These are phyloP conservation scores for Phymastichus coffea DNA, from an alignment of 1,140 invertebrate species.

Conservation along the genomic window DNA sequence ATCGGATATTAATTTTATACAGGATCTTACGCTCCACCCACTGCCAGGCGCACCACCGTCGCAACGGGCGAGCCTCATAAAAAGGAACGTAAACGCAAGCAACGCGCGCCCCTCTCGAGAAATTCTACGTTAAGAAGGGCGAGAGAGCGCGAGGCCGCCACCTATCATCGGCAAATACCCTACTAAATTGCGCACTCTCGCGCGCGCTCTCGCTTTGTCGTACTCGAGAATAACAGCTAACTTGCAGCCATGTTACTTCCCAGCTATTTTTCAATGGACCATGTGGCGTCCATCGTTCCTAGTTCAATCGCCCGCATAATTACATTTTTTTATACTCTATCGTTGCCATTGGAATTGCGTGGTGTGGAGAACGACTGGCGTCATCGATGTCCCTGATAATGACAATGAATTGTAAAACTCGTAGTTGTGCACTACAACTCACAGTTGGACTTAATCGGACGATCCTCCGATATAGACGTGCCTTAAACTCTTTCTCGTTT, in stretches of 20 bases:
- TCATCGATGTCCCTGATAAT: no score
- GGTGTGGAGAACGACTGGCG: no score
- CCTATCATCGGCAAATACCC: conserved; percentile 22
- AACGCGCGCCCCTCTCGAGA: neutral
- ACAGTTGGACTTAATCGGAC: no score
- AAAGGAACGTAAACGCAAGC: conserved; percentile 21
- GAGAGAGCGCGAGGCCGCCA: neutral
- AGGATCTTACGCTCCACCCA: conserved; percentile 37
- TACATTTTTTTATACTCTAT: no score
- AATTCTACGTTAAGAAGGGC: neutral
- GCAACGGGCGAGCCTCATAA: conserved; percentile 6
- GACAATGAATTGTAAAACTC: no score
- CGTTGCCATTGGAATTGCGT: no score
- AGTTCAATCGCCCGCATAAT: no score
- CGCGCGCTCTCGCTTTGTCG: neutral
- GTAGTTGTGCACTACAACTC: no score
- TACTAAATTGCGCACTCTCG: conserved; percentile 2
- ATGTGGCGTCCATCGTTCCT: no score
- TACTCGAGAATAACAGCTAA: neutral
- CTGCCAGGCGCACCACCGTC: conserved; percentile 33
- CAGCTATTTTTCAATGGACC: neutral
- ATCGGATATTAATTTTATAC: conserved; percentile 40
- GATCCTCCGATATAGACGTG: no score
- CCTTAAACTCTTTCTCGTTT: no score
- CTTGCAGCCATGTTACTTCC: neutral